Conservation (phyloP, 2,888 invertebrate genomes). For the Caenorhabditis sp. region DNA sequence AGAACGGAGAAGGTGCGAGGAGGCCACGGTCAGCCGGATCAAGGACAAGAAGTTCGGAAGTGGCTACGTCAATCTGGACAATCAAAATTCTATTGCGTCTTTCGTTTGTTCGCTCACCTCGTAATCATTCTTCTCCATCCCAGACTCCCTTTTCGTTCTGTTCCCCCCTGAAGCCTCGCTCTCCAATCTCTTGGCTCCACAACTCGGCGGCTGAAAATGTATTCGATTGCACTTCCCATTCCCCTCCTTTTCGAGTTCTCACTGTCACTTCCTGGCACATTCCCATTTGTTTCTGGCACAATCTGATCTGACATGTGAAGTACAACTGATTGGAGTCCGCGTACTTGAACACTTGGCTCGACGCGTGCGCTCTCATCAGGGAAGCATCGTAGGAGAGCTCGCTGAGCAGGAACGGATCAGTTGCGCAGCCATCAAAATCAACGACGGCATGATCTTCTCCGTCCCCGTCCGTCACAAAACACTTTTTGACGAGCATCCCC, state of each 20-base stretch:
- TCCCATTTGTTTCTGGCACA: constrained; percentile 78
- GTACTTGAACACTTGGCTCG: constrained; percentile 78
- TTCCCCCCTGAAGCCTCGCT: constrained; percentile 18
- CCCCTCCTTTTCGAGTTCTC: constrained; percentile 5
- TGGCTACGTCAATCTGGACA: constrained; percentile 76
- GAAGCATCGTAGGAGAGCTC: constrained; percentile 73
- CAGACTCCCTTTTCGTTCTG: constrained; percentile 40
- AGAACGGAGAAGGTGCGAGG: constrained; percentile 51
- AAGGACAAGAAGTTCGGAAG: constrained; percentile 73
- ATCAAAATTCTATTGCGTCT: no score
- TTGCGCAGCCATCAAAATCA: constrained; percentile 74
- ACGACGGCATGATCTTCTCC: constrained; percentile 77
- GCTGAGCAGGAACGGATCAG: constrained; percentile 72
- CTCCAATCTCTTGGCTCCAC: constrained; percentile 53
- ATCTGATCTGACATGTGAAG: constrained; percentile 78
- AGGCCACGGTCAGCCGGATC: constrained; percentile 69
- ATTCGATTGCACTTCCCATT: background rate
- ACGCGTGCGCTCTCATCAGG: constrained; percentile 77
- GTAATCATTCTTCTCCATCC: constrained; percentile 26
- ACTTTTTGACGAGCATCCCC: constrained; percentile 78
- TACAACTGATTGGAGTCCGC: constrained; percentile 78
- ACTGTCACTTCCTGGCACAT: constrained; percentile 78
- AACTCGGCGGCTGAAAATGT: constrained; percentile 75
- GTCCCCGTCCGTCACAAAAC: constrained; percentile 77
- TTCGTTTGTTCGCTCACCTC: constrained; percentile 10